Percentiles rank a stretch among this genome's conserved stretches.
phyloP scores from a whole-genome alignment of 2,888 invertebrate genomes.

The Dasypolia templi region DNA sequence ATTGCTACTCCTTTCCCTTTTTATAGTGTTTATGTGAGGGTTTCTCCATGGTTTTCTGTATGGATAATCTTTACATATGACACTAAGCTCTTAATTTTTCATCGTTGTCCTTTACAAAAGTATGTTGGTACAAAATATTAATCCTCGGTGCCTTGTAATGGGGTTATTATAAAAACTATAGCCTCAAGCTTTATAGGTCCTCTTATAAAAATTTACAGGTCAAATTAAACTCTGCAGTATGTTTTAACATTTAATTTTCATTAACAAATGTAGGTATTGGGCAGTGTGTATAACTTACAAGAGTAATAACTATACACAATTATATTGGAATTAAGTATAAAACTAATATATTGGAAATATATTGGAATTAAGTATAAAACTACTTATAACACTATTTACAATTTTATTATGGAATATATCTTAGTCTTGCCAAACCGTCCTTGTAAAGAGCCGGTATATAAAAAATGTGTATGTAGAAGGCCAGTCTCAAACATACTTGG shows the following conservation, averaged over 20 bases:
- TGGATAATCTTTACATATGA: neutral
- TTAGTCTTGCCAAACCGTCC: conserved; percentile 8
- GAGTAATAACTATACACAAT: conserved; percentile 59
- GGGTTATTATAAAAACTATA: neutral
- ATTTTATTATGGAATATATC: conserved; percentile 38
- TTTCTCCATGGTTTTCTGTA: conserved; percentile 1
- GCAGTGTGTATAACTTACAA: conserved; percentile 66
- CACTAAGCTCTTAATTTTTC: neutral
- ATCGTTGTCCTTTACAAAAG: neutral
- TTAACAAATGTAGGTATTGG: conserved; percentile 65
- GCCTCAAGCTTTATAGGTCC: neutral
- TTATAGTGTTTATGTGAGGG: conserved; percentile 54
- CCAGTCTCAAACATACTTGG: neutral
- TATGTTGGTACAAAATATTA: neutral
- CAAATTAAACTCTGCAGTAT: conserved; percentile 29
- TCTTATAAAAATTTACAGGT: neutral
- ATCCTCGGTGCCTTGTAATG: no score
- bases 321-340: conserved; percentile 52
- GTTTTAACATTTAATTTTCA: conserved; percentile 65
- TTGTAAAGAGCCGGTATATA: neutral
- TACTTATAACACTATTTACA: conserved; percentile 68
- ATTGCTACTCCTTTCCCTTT: conserved; percentile 87
- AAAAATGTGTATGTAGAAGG: neutral
- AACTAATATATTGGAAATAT: conserved; percentile 50
- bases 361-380: conserved; percentile 51